Evolutionary conservation across 2,888 invertebrate genomes (phyloP), one percentile per base, ranked within the genome.

Genomic region (Nomada goodeniana): DNA sequence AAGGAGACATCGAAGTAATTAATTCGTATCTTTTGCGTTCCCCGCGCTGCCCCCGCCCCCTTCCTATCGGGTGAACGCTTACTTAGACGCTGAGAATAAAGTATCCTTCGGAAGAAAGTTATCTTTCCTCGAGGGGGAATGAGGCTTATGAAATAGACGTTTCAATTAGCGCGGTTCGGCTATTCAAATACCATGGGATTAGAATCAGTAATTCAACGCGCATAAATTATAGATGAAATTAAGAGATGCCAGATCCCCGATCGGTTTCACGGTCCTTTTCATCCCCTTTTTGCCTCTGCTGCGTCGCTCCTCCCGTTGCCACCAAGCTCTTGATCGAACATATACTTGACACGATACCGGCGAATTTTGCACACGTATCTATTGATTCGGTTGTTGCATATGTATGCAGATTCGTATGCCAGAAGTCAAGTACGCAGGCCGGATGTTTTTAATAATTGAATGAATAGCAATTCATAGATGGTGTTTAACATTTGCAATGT

Each of bases 1-100:
- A 83, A 83, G 86, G 84, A 71, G 80, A 88, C 86, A 89, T 88
- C 86, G 86, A 85, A 83, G 86, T 87, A 87, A 89, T 88, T 89
- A 87, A 89, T 89, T 87, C 84, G 84, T 88, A 86, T 88, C 87
- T 87, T 87, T 84, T 71, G 29, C 29, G 36, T 29, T 10, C 11
- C 13, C 23, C 10, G 3, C 15, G 2, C 53, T 0, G 2, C 13
- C 36, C 18, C 15, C 15, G 1, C 9, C 64, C 80, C 15, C 65
- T 70, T 85, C 85, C 83, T 83, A 84, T 83, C 89, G 82, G 60
- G 26, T 47, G 57, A 70, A 68, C 70, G 53, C 59, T 57, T 70
- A 36, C 53, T 57, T 70, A 36, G 74, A 42, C 65, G 42, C 20
- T 5, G 52, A 3, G 72, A 77, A 73, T 79, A 80, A 85, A 82